Evolutionary conservation across 2,888 invertebrate species (phyloP).

Genomic region (Tipula lateralis): DNA sequence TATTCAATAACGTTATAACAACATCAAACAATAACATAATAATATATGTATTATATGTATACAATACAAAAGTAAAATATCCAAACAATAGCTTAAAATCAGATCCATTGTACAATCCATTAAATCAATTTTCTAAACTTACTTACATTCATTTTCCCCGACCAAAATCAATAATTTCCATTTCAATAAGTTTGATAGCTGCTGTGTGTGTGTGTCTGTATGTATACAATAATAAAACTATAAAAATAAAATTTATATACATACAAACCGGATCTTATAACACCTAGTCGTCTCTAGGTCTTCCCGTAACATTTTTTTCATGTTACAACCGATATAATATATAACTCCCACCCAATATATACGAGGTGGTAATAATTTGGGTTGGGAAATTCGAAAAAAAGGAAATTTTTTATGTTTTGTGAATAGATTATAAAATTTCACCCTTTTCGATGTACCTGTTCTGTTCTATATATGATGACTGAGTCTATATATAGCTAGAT

Average conservation of each 20-base stretch:
- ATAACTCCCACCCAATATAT: background rate
- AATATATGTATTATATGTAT: background rate
- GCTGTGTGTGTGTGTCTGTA: background rate
- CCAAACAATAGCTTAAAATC: background rate
- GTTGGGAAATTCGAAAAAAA: background rate
- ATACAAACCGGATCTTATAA: background rate
- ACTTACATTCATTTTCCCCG: background rate
- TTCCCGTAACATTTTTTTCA: background rate
- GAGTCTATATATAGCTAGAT: background rate
- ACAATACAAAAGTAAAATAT: background rate
- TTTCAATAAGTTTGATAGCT: background rate
- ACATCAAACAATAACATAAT: background rate
- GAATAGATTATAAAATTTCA: constrained; percentile 24
- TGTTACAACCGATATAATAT: background rate
- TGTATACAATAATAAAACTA: background rate
- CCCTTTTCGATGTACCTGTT: background rate
- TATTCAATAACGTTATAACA: background rate
- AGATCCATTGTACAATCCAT: constrained; percentile 19
- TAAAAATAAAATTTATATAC: background rate
- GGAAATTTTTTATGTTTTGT: background rate
- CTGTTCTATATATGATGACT: background rate
- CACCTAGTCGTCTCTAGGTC: background rate
- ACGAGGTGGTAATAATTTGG: too few species aligned
- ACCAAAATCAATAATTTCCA: constrained; percentile 14
- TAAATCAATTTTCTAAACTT: background rate